Conservation (phyloP, 1,140 invertebrate genomes). For the Gyrodactylus bullatarudis region DNA sequence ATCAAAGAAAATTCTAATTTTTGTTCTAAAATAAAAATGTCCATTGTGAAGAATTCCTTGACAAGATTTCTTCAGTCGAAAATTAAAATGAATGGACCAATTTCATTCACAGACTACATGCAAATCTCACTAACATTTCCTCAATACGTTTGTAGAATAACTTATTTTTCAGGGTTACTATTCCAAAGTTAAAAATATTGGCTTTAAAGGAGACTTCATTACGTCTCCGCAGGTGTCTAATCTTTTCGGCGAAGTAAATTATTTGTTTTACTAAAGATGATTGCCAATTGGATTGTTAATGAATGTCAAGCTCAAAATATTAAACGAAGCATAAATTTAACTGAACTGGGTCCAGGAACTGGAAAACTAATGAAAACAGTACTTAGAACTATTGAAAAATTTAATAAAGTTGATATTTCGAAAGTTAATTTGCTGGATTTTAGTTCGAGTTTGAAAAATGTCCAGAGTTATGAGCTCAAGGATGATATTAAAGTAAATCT, state of each 20-base stretch:
- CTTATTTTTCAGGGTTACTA: too few species aligned
- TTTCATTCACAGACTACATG: neutral
- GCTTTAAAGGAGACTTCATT: neutral
- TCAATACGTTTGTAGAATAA: too few species aligned
- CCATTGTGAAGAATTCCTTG: neutral
- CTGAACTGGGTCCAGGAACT: neutral
- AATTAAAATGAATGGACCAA: neutral
- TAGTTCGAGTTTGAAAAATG: neutral
- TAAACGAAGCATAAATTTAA: neutral
- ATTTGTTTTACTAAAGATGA: neutral
- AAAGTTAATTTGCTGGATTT: neutral
- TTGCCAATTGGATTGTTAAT: neutral
- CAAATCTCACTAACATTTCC: neutral
- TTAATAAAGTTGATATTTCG: neutral
- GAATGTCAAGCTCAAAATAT: neutral
- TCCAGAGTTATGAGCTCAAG: neutral
- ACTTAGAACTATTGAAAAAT: neutral
- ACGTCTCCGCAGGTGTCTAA: neutral
- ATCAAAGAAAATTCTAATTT: too few species aligned
- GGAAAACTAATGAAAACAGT: neutral
- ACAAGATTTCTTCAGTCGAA: neutral
- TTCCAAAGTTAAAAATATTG: neutral
- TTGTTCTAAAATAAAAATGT: neutral
- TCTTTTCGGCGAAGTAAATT: neutral
- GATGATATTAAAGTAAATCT: neutral